Evolutionary conservation across 2,113 vertebrate genomes (phyloP), one percentile per base, ranked within the genome.

Genomic region (Chionodraco myersi): DNA sequence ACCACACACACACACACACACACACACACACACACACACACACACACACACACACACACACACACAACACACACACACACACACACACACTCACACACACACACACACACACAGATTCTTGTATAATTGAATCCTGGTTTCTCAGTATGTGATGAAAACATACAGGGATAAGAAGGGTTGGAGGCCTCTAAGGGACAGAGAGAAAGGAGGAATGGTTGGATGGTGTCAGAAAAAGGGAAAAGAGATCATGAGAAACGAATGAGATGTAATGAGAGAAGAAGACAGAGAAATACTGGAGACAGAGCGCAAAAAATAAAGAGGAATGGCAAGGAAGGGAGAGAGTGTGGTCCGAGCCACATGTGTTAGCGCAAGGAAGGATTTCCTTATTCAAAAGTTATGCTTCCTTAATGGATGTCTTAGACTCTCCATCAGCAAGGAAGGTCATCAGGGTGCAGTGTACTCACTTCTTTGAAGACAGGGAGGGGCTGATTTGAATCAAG

Each of bases 121-220:
- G 36, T 65, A 57, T n/a, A 59, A 86, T 79, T 88, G 61, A 53
- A 65, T 81, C 75, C 64, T 79, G 70, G 63, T 86, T 88, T 88
- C 77, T 83, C 80, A 77, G 56, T 66, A 68, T 78, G 82, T 51
- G 79, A 77, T 51, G 67, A 76, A 86, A 89, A 86, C 64, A 86
- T 48, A 63, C 53, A 66, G 41, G 41, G 68, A 79, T 80, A 77
- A 54, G 47, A 67, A 67, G 36, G 54, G 81, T 79, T 75, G 41
- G 59, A 66, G 56, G 80, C 60, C 61, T 71, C 9, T 0, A 44
- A 47, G 73, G 23, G 52, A 61, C 9, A 7, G 54, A 15, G 8
- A 49, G 57, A 52, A 3, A 54, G 36, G 16, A 53, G 16, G n/a
- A 8, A 61, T 61, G 57, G 30, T 30, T 30, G 3, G 30, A 30